phyloP scores from a whole-genome alignment of 2,888 invertebrate genomes.

The Cephus spinipes region DNA sequence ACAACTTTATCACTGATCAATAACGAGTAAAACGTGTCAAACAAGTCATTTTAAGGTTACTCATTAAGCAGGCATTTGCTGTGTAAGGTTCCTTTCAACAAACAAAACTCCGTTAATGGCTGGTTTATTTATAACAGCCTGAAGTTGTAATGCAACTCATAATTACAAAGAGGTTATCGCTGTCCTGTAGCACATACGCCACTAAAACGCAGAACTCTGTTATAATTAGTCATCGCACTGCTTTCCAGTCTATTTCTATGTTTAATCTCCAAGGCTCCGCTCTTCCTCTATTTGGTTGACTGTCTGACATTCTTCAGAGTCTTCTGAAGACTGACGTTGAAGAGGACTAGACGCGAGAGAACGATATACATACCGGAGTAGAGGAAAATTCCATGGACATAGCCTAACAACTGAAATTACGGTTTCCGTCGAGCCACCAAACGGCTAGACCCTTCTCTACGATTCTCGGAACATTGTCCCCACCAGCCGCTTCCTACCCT shows the following conservation, averaged over 20 bases:
- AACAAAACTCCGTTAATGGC: not conserved
- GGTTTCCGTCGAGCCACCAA: not conserved
- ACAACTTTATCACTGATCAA: not conserved
- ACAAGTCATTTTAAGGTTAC: not conserved
- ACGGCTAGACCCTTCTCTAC: not conserved
- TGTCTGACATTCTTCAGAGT: not conserved
- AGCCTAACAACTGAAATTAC: not conserved
- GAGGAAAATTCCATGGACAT: not conserved
- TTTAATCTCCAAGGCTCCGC: not conserved
- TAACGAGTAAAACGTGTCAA: not conserved
- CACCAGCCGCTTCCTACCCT: not conserved
- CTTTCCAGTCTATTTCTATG: not conserved
- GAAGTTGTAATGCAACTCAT: not conserved
- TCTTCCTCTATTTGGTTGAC: not conserved
- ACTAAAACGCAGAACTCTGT: not conserved
- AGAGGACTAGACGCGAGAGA: not conserved
- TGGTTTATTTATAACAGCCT: not conserved
- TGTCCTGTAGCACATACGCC: not conserved
- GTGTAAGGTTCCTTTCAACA: not conserved
- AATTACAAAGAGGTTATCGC: not conserved
- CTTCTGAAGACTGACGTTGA: not conserved
- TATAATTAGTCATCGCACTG: not conserved
- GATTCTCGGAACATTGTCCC: not conserved
- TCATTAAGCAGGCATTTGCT: no score
- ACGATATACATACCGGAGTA: not conserved